Percentiles rank a stretch among this genome's conserved stretches.
phyloP scores from a whole-genome alignment of 2,113 vertebrate species.

The Regulus satrapa region DNA sequence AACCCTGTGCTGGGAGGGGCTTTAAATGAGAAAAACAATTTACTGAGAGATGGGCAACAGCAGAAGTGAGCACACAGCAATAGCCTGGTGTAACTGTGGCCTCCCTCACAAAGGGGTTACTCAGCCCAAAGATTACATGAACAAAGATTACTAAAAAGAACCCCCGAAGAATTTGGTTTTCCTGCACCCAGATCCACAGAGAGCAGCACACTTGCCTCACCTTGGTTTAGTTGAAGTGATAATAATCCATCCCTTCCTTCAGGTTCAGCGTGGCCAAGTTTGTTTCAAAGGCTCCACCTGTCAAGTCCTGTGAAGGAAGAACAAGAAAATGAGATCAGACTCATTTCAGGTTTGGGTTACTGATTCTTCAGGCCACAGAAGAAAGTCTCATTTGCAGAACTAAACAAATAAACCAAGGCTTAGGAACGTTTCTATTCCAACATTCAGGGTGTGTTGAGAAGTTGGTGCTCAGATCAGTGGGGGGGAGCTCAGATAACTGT shows the following conservation, averaged over 20 bases:
- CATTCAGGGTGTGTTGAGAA: not conserved
- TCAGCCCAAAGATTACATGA: not conserved
- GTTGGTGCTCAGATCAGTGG: rapidly evolving
- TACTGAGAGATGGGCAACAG: not conserved
- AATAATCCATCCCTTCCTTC: conserved; percentile 82
- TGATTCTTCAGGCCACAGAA: not conserved
- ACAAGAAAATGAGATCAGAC: not conserved
- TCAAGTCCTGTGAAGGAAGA: conserved; percentile 81
- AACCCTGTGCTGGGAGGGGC: not conserved
- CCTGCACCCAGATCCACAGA: not conserved
- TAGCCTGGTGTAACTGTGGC: not conserved
- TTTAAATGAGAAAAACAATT: not conserved
- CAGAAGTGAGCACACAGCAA: not conserved
- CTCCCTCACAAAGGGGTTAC: not conserved
- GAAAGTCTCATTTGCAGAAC: not conserved
- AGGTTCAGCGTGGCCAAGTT: conserved; percentile 77
- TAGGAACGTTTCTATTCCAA: not conserved
- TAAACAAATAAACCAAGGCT: not conserved
- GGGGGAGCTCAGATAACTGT: too few relatives aligned
- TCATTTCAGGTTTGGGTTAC: not conserved
- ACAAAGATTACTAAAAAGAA: not conserved
- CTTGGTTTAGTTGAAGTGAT: conserved; percentile 73
- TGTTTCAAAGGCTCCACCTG: conserved; percentile 84
- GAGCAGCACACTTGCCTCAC: not conserved
- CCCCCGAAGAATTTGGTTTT: not conserved